These are phyloP conservation scores for Xyrichtys novacula DNA, from an alignment of 2,797 vertebrate genomes.

Conservation along the genomic window DNA sequence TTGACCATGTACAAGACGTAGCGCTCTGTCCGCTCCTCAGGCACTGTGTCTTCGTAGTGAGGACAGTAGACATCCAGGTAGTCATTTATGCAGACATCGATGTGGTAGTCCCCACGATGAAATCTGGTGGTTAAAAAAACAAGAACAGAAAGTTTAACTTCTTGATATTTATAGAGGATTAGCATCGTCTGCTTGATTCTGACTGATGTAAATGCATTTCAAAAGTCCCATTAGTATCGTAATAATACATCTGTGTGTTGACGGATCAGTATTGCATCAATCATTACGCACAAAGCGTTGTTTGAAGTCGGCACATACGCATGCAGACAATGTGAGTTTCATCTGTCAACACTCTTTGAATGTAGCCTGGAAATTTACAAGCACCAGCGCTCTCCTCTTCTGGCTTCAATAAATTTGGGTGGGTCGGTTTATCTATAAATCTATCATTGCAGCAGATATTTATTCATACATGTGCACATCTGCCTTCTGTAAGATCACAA, in stretches of 20 bases:
- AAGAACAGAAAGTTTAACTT: not conserved
- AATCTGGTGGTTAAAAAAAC: conserved; percentile 84
- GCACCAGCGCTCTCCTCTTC: conserved; percentile 50
- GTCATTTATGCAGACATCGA: conserved; percentile 98
- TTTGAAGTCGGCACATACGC: conserved; percentile 14
- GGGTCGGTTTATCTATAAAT: conserved; percentile 71
- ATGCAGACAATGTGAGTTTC: conserved; percentile 23
- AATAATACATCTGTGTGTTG: not conserved
- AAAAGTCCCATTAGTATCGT: not conserved
- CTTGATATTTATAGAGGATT: not conserved
- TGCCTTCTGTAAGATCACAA: conserved; percentile 49
- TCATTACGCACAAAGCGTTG: conserved; percentile 13
- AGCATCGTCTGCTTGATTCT: not conserved
- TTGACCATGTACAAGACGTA: conserved; percentile 99
- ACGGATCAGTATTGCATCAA: conserved; percentile 12
- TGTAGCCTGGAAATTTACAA: conserved; percentile 65
- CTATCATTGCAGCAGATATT: conserved; percentile 67
- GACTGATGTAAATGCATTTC: conserved; percentile 1
- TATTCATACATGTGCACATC: conserved; percentile 52
- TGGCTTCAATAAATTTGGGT: conserved; percentile 62
- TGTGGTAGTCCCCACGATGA: conserved; percentile 95
- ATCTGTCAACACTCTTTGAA: conserved; percentile 36
- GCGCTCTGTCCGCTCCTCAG: conserved; percentile 94
- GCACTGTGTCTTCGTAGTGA: conserved; percentile 95
- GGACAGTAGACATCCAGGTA: conserved; percentile 99